phyloP scores from a whole-genome alignment of 2,888 invertebrate species.

The Nomada fabriciana region DNA sequence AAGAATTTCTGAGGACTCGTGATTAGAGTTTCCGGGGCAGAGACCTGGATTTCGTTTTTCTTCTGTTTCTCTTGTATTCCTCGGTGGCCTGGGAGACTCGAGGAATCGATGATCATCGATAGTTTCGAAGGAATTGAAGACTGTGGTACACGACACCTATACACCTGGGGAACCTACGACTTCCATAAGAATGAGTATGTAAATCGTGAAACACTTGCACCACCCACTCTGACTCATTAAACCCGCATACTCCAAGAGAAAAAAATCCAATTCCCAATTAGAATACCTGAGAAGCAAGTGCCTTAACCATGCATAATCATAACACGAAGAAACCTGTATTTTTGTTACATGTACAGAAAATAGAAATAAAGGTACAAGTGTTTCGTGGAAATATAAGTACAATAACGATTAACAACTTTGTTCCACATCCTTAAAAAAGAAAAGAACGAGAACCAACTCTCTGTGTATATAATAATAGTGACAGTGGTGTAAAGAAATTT shows the following conservation, averaged over 20 bases:
- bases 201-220: neutral
- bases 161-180: neutral
- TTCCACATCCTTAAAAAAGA: no score
- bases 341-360: no score
- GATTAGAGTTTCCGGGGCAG: slow-evolving; percentile 28
- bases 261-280: neutral
- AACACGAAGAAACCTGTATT: no score
- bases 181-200: neutral
- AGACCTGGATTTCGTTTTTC: neutral
- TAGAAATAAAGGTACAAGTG: no score
- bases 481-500: neutral
- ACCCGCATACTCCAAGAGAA: neutral
- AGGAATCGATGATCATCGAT: no score
- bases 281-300: neutral
- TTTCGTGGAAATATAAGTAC: no score
- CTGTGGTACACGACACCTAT: neutral
- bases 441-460: no score
- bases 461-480: no score
- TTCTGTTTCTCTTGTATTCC: no score
- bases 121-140: neutral
- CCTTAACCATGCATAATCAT: no score
- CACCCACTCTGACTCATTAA: neutral
- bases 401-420: no score
- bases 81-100: no score
- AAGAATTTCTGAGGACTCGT: neutral